A percentile compares a stretch with the other conserved stretches of the same genome.
phyloP scores from a whole-genome alignment of 2,888 invertebrate species.

The Sphaeridia pumilis region DNA sequence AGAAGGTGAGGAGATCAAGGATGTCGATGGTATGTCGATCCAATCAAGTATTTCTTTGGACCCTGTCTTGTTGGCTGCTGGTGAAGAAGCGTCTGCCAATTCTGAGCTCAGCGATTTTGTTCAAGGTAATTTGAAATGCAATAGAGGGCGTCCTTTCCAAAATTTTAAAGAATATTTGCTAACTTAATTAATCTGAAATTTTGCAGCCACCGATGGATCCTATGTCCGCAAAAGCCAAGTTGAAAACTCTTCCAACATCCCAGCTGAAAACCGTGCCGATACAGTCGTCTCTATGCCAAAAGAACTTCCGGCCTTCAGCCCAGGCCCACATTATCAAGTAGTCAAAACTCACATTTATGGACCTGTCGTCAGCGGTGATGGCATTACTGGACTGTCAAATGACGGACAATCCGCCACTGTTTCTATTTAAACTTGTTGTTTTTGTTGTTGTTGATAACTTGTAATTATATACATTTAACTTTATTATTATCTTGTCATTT shows the following conservation, averaged over 20 bases:
- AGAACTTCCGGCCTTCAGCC: constrained; percentile 8
- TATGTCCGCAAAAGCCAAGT: constrained; percentile 2
- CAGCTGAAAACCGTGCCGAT: background rate
- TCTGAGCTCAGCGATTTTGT: background rate
- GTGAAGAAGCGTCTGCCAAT: too few relatives aligned
- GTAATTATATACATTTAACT: too few relatives aligned
- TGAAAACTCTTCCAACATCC: background rate
- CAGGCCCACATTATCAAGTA: background rate
- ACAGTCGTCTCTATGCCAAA: constrained; percentile 3
- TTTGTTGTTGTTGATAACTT: too few relatives aligned
- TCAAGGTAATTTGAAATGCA: background rate
- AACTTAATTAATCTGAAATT: background rate
- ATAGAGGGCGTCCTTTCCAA: too few relatives aligned
- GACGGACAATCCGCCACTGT: too few relatives aligned
- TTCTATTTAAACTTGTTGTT: too few relatives aligned
- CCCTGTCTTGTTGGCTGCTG: too few relatives aligned
- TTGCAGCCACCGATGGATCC: constrained; percentile 2
- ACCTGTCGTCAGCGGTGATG: background rate
- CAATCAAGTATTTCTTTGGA: background rate
- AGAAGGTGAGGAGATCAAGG: background rate
- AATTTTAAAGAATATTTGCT: too few relatives aligned
- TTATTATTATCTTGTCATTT: too few relatives aligned
- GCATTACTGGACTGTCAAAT: too few relatives aligned
- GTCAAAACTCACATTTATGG: constrained; percentile 11
- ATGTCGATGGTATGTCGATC: background rate